phyloP scores from a whole-genome alignment of 37 sponge, comb jelly and placozoan species.

The Spongilla lacustris region DNA sequence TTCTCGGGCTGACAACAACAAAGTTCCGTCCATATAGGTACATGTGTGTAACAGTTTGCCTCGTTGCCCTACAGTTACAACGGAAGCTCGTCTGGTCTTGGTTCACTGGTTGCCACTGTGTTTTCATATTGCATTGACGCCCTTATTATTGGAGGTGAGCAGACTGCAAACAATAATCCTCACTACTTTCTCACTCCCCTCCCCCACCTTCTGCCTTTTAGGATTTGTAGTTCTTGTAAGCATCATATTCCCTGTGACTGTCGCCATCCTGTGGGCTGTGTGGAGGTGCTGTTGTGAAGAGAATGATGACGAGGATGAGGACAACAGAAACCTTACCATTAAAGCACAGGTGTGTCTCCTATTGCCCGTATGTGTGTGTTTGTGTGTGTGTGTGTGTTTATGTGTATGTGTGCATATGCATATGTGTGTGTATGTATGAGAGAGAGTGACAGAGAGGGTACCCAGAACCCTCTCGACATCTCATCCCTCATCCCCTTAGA shows the following conservation, averaged over 20 bases:
- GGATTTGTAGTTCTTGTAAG: constrained; percentile 51
- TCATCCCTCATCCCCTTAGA: too few relatives aligned
- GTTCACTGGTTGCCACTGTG: background rate
- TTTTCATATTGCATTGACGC: background rate
- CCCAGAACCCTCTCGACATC: too few relatives aligned
- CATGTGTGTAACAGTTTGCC: too few relatives aligned
- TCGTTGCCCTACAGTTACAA: constrained; percentile 22
- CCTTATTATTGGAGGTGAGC: too few relatives aligned
- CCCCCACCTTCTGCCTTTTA: background rate
- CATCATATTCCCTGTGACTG: constrained; percentile 32
- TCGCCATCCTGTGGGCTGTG: constrained; percentile 42
- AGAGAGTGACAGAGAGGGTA: too few relatives aligned
- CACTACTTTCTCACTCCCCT: background rate
- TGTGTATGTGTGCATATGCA: too few relatives aligned
- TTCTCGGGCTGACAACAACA: background rate
- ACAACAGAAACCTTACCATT: constrained; percentile 21
- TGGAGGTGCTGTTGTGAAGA: constrained; percentile 53
- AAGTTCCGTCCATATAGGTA: too few relatives aligned
- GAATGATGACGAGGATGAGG: constrained; percentile 38
- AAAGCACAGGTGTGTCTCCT: constrained; percentile 2
- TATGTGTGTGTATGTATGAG: too few relatives aligned
- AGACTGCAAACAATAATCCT: too few relatives aligned
- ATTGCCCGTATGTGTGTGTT: background rate
- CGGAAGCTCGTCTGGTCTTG: background rate
- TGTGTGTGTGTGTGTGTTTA: too few relatives aligned